Evolutionary conservation across 2,888 invertebrate genomes (phyloP).

Genomic region (Lydus trimaculatus): DNA sequence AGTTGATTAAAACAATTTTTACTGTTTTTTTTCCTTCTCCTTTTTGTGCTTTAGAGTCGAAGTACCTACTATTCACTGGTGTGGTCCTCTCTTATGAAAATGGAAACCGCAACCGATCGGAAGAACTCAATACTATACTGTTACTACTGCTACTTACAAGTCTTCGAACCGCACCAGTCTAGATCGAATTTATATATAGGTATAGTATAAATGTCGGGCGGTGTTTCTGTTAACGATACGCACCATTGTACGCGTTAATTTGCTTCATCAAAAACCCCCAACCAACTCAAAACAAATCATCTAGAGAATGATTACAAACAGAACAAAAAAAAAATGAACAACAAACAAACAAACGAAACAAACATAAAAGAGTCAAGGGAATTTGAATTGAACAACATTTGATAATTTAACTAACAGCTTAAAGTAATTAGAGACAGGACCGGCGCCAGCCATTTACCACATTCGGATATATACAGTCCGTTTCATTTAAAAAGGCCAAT

Average conservation of each 20-base stretch:
- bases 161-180: conserved; percentile 11
- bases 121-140: conserved; percentile 27
- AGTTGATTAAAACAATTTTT: conserved; percentile 1
- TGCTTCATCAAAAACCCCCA: conserved; percentile 6
- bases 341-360: neutral
- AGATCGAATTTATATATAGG: conserved; percentile 13
- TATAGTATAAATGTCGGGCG: conserved; percentile 8
- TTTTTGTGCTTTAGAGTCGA: neutral
- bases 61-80: conserved; percentile 24
- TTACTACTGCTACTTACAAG: conserved; percentile 14
- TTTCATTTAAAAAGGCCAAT: no score
- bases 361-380: neutral
- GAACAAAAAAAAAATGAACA: neutral
- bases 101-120: conserved; percentile 30
- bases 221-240: conserved; percentile 28
- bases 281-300: conserved; percentile 8
- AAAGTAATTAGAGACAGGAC: neutral
- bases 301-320: neutral
- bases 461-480: no score
- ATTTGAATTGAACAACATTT: neutral
- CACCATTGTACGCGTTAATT: conserved; percentile 28
- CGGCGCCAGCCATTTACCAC: no score
- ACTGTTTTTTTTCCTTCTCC: neutral
- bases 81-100: conserved; percentile 15
- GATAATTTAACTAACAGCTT: neutral